Evolutionary conservation across 2,797 vertebrate genomes (phyloP), one percentile per base, ranked within the genome.

Genomic region (Ceyx erithaca): DNA sequence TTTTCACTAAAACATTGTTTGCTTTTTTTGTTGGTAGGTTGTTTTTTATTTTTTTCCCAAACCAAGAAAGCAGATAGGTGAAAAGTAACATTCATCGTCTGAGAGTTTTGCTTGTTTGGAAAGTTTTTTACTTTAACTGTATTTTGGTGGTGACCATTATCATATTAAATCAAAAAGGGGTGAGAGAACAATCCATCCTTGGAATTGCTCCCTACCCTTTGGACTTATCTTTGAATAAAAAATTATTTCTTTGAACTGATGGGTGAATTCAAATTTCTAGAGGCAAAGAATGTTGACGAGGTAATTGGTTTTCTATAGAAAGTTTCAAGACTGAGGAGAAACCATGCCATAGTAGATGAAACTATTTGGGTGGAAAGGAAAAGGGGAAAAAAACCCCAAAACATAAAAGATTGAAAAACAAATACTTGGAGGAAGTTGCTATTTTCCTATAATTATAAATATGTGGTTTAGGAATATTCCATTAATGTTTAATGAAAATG

Each of bases 261-360:
- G 22, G 35, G 68, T 93, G 77, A 94, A 95, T 95, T 95, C n/a
- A 95, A 81, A 94, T 95, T 95, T 97, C 89, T 90, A 70, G 73
- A 88, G 68, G 48, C 66, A 81, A 80, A 89, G 81, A 73, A 66
- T 57, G 82, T 57, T 64, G 85, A 76, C 2, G 5, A 80, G 59
- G n/a, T 93, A 95, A 89, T 84, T 78, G 15, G 5, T 64, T 95
- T 97, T 86, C 85, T 85, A 63, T 64, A 89, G 91, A 82, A 94
- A 35, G 33, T 84, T 87, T 59, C 35, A 83, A 54, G 31, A 80
- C 13, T n/a, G 83, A 79, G 78, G 96, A 96, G 90, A 94, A 84
- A 37, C 2, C 17, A 89, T 35, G 58, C 51, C 70, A 21, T 80
- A 72, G 61, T 73, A 94, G 87, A 82, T 35, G 58, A 72, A 91